These are phyloP conservation scores for Poecilia gillii DNA, from an alignment of 2,797 vertebrate species.

Conservation along the genomic window DNA sequence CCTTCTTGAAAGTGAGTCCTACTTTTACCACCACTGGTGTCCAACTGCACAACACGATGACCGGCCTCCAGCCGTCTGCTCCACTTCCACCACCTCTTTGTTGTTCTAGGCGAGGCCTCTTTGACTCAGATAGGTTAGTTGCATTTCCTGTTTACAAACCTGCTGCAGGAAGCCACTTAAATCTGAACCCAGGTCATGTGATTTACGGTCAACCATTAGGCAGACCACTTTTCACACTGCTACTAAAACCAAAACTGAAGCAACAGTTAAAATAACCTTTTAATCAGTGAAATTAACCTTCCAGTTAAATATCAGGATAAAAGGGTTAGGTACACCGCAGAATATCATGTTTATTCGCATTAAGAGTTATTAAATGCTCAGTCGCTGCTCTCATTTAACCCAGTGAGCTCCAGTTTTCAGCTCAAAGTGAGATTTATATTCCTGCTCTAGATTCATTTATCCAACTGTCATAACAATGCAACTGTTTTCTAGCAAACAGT, in stretches of 20 bases:
- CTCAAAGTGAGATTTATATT: not conserved
- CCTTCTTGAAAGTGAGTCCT: slow-evolving; percentile 80
- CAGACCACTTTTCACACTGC: not conserved
- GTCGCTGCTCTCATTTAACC: not conserved
- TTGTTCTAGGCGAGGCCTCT: slow-evolving; percentile 13
- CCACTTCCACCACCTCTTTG: slow-evolving; percentile 4
- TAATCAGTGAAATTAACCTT: not conserved
- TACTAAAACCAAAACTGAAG: not conserved
- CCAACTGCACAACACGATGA: too few relatives aligned
- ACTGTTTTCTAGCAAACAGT: not conserved
- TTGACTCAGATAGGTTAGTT: slow-evolving; percentile 11
- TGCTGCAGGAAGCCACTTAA: not conserved
- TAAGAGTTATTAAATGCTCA: not conserved
- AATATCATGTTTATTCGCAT: not conserved
- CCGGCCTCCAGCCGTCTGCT: not conserved
- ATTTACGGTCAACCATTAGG: not conserved
- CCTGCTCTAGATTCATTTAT: not conserved
- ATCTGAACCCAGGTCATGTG: slow-evolving; percentile 18
- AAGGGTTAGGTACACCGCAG: not conserved
- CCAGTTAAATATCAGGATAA: not conserved
- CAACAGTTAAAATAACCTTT: not conserved
- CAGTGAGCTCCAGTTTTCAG: not conserved
- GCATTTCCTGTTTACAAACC: slow-evolving; percentile 58
- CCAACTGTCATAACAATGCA: not conserved
- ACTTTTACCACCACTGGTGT: not conserved